A percentile compares a stretch with the other conserved stretches of the same genome.
These are phyloP conservation scores for Hassar affinis DNA, from an alignment of 2,113 vertebrate genomes.

Conservation along the genomic window DNA sequence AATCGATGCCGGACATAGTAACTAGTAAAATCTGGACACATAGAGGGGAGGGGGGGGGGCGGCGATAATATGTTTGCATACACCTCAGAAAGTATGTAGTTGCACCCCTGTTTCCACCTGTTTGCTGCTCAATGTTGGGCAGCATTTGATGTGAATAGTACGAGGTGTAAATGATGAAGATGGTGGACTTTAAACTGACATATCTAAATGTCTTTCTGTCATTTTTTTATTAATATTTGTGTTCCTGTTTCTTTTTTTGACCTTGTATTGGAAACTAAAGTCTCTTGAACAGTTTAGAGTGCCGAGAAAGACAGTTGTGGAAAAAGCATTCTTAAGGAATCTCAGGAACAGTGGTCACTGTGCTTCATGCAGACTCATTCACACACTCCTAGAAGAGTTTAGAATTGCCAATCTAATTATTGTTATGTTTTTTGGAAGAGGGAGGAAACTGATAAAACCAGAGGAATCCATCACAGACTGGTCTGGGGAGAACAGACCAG, in stretches of 20 bases:
- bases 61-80: too few relatives aligned
- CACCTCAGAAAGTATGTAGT: too few relatives aligned
- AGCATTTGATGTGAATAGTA: not conserved
- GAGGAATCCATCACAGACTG: not conserved
- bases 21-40: too few relatives aligned
- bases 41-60: too few relatives aligned
- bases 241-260: not conserved
- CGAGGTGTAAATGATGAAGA: not conserved
- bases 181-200: not conserved
- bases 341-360: not conserved
- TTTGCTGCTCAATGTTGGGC: not conserved
- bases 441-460: not conserved
- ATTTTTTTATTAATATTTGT: too few relatives aligned
- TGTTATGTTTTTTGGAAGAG: not conserved
- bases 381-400: not conserved
- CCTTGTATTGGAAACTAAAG: not conserved
- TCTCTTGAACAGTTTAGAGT: not conserved
- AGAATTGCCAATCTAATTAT: not conserved
- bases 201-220: not conserved
- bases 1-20: too few relatives aligned
- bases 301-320: not conserved
- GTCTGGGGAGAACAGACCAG: not conserved
- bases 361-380: not conserved
- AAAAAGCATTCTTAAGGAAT: not conserved
- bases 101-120: not conserved